phyloP scores from a whole-genome alignment of 1,140 invertebrate species.

The Nixonia krombeini region DNA sequence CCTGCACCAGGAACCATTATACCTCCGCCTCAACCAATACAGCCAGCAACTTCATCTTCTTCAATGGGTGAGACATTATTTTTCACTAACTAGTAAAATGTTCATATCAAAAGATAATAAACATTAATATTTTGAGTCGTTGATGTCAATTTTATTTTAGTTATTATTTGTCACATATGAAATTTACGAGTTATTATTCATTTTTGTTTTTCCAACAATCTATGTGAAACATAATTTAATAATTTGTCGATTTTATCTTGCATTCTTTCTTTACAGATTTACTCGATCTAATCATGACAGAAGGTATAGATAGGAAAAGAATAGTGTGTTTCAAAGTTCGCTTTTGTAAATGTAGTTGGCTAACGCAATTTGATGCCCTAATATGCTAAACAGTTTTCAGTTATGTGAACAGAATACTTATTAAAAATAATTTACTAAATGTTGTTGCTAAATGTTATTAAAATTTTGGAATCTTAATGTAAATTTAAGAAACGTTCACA shows the following conservation, averaged over 20 bases:
- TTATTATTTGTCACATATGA: conserved; percentile 2
- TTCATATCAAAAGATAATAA: too few species aligned
- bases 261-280: conserved; percentile 60
- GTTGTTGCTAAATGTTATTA: too few species aligned
- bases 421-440: too few species aligned
- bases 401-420: too few species aligned
- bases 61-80: conserved; percentile 53
- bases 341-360: conserved; percentile 20
- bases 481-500: too few species aligned
- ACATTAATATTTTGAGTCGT: conserved; percentile 4
- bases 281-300: conserved; percentile 61
- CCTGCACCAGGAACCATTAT: conserved; percentile 34
- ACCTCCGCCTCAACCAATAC: conserved; percentile 51
- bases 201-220: neutral
- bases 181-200: conserved; percentile 4
- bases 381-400: too few species aligned
- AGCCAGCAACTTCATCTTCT: conserved; percentile 49
- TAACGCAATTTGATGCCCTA: too few species aligned
- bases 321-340: conserved; percentile 16
- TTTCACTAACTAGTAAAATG: conserved; percentile 1
- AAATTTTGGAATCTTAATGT: too few species aligned
- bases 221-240: conserved; percentile 5
- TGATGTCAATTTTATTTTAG: conserved; percentile 1
- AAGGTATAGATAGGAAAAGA: conserved; percentile 54
- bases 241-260: conserved; percentile 30